phyloP scores from a whole-genome alignment of 2,888 invertebrate genomes.

The Ophraella communa region DNA sequence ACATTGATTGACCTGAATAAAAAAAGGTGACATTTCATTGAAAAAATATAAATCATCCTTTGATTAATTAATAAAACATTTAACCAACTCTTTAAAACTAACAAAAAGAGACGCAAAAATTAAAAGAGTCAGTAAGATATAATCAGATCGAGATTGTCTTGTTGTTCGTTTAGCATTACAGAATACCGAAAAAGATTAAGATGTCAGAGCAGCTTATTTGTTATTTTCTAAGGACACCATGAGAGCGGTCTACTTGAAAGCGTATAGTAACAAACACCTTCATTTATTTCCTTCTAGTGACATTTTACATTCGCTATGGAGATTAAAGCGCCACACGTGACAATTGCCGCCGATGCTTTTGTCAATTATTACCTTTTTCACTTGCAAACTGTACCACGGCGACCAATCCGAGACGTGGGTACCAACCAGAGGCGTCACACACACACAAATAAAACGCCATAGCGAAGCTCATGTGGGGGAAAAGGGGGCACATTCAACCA shows the following conservation, averaged over 20 bases:
- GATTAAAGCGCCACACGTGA: conserved; percentile 56
- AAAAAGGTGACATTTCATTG: too few relatives aligned
- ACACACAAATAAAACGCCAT: neutral
- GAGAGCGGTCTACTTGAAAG: conserved; percentile 43
- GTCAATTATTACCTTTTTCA: conserved; percentile 51
- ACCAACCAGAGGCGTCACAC: neutral
- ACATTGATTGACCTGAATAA: too few relatives aligned
- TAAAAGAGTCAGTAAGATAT: conserved; percentile 28
- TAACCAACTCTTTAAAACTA: too few relatives aligned
- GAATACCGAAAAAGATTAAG: conserved; percentile 44
- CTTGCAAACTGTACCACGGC: conserved; percentile 27
- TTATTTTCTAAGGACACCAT: conserved; percentile 30
- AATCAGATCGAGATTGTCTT: conserved; percentile 38
- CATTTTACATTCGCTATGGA: conserved; percentile 60
- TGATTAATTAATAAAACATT: too few relatives aligned
- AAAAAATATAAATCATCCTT: too few relatives aligned
- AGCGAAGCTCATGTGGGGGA: too few relatives aligned
- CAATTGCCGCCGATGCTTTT: conserved; percentile 51
- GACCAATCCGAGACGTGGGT: conserved; percentile 13
- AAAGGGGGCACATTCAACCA: too few relatives aligned
- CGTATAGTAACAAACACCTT: conserved; percentile 54
- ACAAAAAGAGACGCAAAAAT: neutral
- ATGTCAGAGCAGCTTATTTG: conserved; percentile 47
- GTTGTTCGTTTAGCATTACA: conserved; percentile 14
- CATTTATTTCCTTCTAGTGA: conserved; percentile 61